phyloP scores from a whole-genome alignment of 2,113 vertebrate genomes.

The Himantopus leucocephalus region DNA sequence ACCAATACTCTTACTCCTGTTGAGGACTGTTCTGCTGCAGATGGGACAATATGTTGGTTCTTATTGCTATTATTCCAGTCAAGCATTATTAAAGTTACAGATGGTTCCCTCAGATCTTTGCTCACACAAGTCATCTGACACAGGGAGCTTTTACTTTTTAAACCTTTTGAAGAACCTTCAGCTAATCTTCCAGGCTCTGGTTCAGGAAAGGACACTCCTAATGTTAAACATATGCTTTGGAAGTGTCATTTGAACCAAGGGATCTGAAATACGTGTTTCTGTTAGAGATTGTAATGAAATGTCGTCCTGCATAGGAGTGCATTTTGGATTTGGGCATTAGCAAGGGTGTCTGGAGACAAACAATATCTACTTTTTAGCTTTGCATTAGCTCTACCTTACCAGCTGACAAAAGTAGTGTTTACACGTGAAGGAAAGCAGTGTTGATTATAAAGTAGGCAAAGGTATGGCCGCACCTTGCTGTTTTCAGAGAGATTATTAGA shows the following conservation, averaged over 20 bases:
- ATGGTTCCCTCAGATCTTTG: neutral
- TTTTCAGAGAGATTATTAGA: neutral
- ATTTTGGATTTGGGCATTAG: neutral
- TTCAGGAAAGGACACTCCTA: neutral
- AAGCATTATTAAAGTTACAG: neutral
- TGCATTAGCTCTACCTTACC: neutral
- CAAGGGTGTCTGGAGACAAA: neutral
- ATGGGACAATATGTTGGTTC: neutral
- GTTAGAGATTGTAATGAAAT: neutral
- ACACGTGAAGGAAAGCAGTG: neutral
- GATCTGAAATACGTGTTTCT: neutral
- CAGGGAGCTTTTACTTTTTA: neutral
- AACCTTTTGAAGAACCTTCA: neutral
- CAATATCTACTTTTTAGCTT: neutral
- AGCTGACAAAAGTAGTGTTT: neutral
- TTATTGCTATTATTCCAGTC: neutral
- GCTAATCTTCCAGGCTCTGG: neutral
- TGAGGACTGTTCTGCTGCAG: neutral
- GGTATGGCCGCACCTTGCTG: neutral
- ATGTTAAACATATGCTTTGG: slow-evolving; percentile 10
- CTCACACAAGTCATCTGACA: neutral
- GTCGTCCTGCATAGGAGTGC: neutral
- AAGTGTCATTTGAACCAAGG: neutral
- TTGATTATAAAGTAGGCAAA: neutral
- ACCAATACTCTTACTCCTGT: neutral